Conservation (phyloP, 2,888 invertebrate genomes). For the Dryobotodes eremita region DNA sequence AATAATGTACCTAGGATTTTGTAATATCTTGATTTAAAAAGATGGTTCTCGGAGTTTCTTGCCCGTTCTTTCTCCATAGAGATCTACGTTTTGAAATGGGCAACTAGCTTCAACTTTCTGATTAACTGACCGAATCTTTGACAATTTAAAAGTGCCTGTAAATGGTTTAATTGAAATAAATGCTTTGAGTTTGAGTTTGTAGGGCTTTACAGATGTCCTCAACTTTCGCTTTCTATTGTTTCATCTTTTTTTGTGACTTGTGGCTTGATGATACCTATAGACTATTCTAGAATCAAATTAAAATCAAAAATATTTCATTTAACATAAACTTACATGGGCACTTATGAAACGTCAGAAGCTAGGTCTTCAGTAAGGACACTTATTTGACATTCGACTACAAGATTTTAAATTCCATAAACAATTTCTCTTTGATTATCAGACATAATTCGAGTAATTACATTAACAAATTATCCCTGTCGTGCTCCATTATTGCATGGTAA, state of each 20-base stretch:
- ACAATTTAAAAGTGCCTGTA: too few species aligned
- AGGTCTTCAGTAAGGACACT: neutral
- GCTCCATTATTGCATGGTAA: conserved; percentile 33
- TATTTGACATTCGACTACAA: neutral
- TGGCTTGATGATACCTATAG: neutral
- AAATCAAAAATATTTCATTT: neutral
- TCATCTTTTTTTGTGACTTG: neutral
- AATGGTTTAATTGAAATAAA: too few species aligned
- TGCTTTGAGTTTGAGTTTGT: too few species aligned
- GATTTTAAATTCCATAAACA: neutral
- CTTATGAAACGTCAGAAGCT: neutral
- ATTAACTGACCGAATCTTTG: too few species aligned
- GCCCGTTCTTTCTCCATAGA: too few species aligned
- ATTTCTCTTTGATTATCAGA: conserved; percentile 14
- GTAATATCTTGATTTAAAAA: too few species aligned
- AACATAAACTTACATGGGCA: neutral
- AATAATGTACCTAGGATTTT: too few species aligned
- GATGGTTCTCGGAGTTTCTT: too few species aligned
- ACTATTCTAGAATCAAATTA: neutral
- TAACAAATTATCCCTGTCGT: conserved; percentile 37
- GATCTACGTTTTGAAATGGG: too few species aligned
- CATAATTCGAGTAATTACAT: conserved; percentile 36
- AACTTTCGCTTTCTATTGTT: conserved; percentile 14
- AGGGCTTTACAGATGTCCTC: conserved; percentile 20
- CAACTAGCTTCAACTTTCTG: too few species aligned